Base-by-base conservation (phyloP, 2,888 invertebrate genomes). In the Hypena proboscidalis region DNA sequence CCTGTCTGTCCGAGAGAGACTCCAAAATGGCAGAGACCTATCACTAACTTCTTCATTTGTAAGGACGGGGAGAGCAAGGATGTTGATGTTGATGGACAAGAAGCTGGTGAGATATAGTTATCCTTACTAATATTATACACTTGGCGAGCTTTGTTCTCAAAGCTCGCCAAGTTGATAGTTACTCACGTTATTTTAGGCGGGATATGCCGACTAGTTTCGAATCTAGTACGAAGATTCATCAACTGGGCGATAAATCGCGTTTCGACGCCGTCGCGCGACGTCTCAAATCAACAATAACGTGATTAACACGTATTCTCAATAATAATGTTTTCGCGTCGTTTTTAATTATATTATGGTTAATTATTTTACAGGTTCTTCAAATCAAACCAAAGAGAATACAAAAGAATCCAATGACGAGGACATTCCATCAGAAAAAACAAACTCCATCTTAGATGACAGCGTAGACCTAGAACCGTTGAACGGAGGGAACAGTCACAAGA, bases 11-110 rank as follows among this genome's bases (percentile, higher is more conserved):
- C 84, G 0, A 70, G 93, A 1, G 92, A 92, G 41, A 93, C 92
- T 0, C 93, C 93, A 0, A 80, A 78, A 8, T 93, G 93, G 93
- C 93, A 93, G 70, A 85, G 83, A 22, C 90, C 92, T 0, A 93
- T 93, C 45, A 92, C 92, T 1, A 84, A 66, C 20, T 93, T 93
- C 72, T 91, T 92, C 41, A 66, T 77, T 1, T 56, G 54, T 14
- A 82, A 75, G 14, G 68, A 73, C 0, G 53, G 43, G 0, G 55
- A 61, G 0, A 48, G 45, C 1, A 52, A 46, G 0, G 49, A 57
- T 0, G 61, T 58, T 1, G 54, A 65, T n/a, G 67, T 62, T 3
- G 55, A 41, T 8, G 58, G 48, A 1, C 37, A 43, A 3, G 48
- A 34, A 32, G 35, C 36, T 42, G 63, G 66, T 66, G 39, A 49